Evolutionary conservation across 2,888 invertebrate species (phyloP), one percentile per base, ranked within the genome.

Genomic region (Amiota mariae): DNA sequence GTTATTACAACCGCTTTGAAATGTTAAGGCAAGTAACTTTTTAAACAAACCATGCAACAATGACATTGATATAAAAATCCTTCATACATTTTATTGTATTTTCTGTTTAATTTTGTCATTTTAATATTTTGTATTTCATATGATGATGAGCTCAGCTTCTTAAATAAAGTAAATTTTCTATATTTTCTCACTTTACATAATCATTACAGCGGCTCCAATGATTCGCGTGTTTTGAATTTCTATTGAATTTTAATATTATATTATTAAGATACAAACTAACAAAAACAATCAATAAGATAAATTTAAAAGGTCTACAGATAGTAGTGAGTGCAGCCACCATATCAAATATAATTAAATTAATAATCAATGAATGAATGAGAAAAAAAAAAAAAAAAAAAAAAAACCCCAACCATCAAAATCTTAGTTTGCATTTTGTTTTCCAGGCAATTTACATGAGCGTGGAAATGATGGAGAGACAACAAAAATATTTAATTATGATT

Each of bases 401-500:
- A 57, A 57, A 10, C 8, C 1, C 11, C 13, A 10, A 63, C 13
- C 8, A 36, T 3, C 13, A 63, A 36, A 46, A 20, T 18, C 67
- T 51, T 13, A 68, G 36, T 68, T 68, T 20, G 20, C 51, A 9
- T 68, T 68, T 36, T 47, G 18, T 66, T 66, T 66, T 18, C 48
- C 18, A 48, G 66, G 2, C 48, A 20, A 2, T 11, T n/a, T 66
- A 48, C 66, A 66, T 36, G 66, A 48, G 66, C 66, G 64, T 47
- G 36, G 18, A 59, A 18, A 59, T 59, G 18, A 59, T 20, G 9
- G 15, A 18, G 18, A 15, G 18, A 15, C 48, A 15, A 47, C 2
- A 67, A 20, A 51, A 51, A 18, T n/a, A 6, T 49, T 59, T 67
- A 74, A 74, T 70, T 74, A 70, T 56, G 48, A 51, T 72, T 68